Evolutionary conservation across 2,797 vertebrate genomes (phyloP).

Genomic region (Pantherophis alleghaniensis): DNA sequence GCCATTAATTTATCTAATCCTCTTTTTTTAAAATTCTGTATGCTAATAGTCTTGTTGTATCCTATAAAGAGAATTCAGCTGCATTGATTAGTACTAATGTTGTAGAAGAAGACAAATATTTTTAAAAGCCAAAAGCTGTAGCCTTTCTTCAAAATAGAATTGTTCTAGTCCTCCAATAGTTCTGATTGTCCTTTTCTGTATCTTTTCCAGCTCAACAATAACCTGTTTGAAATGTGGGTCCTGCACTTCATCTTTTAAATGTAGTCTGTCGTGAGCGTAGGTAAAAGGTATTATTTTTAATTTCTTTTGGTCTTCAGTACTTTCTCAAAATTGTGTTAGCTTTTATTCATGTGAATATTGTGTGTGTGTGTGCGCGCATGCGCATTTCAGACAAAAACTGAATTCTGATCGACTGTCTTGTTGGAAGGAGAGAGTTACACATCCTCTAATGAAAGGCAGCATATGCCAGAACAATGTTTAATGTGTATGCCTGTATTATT

Average conservation of each 20-base stretch:
- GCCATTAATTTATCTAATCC: background rate
- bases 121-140: background rate
- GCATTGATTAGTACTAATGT: background rate
- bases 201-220: background rate
- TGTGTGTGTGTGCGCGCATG: too few relatives aligned
- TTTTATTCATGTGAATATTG: slow-evolving; percentile 19
- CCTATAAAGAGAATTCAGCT: background rate
- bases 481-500: background rate
- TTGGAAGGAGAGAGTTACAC: background rate
- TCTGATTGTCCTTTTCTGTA: background rate
- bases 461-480: background rate
- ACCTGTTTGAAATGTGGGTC: background rate
- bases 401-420: background rate
- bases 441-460: background rate
- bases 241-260: background rate
- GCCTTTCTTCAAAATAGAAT: background rate
- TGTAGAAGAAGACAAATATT: background rate
- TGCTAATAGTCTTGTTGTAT: background rate
- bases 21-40: background rate
- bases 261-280: background rate
- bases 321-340: background rate
- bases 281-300: background rate
- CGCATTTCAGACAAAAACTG: background rate
- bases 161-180: background rate
- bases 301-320: background rate